Conservation (phyloP, 2,888 invertebrate genomes). For the Drosophila yooni region DNA sequence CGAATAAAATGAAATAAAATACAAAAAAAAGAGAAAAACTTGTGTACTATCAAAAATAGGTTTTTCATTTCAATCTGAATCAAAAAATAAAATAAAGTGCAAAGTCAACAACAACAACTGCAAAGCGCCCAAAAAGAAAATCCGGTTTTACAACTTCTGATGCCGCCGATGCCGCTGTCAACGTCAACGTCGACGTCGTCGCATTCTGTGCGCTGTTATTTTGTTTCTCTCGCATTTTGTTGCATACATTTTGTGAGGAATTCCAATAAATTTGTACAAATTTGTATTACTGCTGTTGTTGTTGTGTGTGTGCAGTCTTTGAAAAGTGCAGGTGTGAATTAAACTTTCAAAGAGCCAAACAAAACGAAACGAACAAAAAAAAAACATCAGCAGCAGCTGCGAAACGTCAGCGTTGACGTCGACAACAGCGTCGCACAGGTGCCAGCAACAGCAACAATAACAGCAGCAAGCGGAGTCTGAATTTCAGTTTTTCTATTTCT, state of each 20-base stretch:
- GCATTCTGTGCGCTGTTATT: conserved; percentile 42
- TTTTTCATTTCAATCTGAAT: conserved; percentile 60
- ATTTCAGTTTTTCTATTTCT: conserved; percentile 57
- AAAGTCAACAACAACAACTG: conserved; percentile 66
- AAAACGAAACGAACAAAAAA: conserved; percentile 23
- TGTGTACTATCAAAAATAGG: conserved; percentile 52
- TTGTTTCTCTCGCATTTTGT: conserved; percentile 20
- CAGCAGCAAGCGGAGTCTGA: conserved; percentile 16
- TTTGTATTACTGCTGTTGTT: conserved; percentile 11
- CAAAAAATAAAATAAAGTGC: conserved; percentile 65
- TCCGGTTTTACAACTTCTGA: conserved; percentile 81
- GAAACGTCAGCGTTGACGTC: conserved; percentile 55
- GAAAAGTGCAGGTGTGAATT: conserved; percentile 61
- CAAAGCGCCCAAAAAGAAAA: conserved; percentile 76
- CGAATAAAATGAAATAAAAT: conserved; percentile 21
- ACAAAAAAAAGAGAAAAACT: conserved; percentile 21
- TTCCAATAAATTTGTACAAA: conserved; percentile 45
- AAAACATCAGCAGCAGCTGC: conserved; percentile 47
- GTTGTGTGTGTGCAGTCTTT: conserved; percentile 8
- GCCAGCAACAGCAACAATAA: conserved; percentile 33
- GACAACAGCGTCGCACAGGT: conserved; percentile 46
- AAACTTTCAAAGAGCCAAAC: conserved; percentile 52
- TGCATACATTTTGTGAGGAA: conserved; percentile 43
- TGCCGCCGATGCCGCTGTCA: conserved; percentile 18
- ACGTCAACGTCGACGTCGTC: conserved; percentile 21